Evolutionary conservation across 2,888 invertebrate species (phyloP), one percentile per base, ranked within the genome.

Genomic region (Athripsodes cinereus): DNA sequence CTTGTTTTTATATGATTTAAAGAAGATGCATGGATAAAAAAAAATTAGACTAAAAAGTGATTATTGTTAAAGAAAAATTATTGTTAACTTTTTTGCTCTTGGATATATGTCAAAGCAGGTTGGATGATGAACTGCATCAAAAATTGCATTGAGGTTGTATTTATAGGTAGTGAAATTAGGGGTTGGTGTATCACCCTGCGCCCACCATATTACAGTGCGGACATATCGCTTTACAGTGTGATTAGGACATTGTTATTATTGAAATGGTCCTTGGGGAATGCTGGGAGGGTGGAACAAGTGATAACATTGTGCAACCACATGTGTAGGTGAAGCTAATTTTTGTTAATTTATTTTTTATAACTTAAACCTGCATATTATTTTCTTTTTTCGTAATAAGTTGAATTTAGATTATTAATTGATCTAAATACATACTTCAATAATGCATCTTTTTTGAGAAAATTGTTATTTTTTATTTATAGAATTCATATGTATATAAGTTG

Each of bases 181-280:
- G 50, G 54, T 19, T 52, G 46, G 50, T 22, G 55, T 47, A n/a
- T n/a, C n/a, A n/a, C n/a, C n/a, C n/a, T n/a, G n/a, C 55, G 57
- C 61, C 60, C 60, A 59, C 56, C 52, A 59, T 55, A 61, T 61
- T 60, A 62, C 58, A 60, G 65, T 59, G 62, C 62, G 62, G 67
- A 61, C 59, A 56, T 62, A 69, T 67, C 66, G 58, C 66, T 66
- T 68, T 68, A 64, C 67, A 68, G 69, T 62, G 62, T 69, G 67
- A 71, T 69, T 69, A 69, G 67, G 68, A 66, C 66, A 69, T 72
- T 70, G 70, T 71, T 68, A 67, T 64, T 64, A 67, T 64, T 64
- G 64, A 61, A 65, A 65, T 62, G 22, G 54, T 57, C 21, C 16
- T 54, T 52, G 46, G 50, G 58, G 61, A 57, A 59, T 62, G 62